These are phyloP conservation scores for Wiebesia pumilae DNA, from an alignment of 1,140 invertebrate genomes.

Conservation along the genomic window DNA sequence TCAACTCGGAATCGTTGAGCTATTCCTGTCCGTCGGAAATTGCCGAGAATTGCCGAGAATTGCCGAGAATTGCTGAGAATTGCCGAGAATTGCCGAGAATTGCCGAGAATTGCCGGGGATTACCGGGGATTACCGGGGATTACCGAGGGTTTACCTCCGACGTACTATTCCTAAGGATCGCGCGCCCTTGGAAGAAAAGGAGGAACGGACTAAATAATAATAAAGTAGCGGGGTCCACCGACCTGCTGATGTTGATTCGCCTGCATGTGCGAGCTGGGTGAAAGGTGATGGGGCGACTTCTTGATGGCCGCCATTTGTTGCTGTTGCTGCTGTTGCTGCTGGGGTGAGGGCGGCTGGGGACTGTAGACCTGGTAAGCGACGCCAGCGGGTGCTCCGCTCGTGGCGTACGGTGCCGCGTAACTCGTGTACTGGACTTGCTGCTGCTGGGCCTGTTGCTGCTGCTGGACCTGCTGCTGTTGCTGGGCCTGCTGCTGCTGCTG, in stretches of 20 bases:
- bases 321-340: slow-evolving; percentile 67
- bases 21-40: too few relatives aligned
- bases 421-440: slow-evolving; percentile 72
- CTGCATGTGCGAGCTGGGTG: slow-evolving; percentile 68
- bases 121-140: too few relatives aligned
- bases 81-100: too few relatives aligned
- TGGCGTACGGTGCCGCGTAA: slow-evolving; percentile 74
- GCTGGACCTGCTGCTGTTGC: slow-evolving; percentile 54
- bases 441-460: slow-evolving; percentile 53
- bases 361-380: slow-evolving; percentile 73
- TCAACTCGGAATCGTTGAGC: too few relatives aligned
- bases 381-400: slow-evolving; percentile 61
- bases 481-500: slow-evolving; percentile 51
- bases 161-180: too few relatives aligned
- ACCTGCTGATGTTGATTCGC: slow-evolving; percentile 62
- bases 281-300: slow-evolving; percentile 71
- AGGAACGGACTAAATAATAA: too few relatives aligned
- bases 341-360: slow-evolving; percentile 71
- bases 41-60: too few relatives aligned
- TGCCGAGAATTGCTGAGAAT: too few relatives aligned
- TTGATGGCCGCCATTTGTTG: slow-evolving; percentile 71
- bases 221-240: not conserved
- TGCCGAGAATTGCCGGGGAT: too few relatives aligned
- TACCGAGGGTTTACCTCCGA: too few relatives aligned
- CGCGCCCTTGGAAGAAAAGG: too few relatives aligned